Percentiles rank a stretch among this genome's conserved stretches.
Conservation (phyloP, 2,797 vertebrate genomes). For the Varecia variegata region DNA sequence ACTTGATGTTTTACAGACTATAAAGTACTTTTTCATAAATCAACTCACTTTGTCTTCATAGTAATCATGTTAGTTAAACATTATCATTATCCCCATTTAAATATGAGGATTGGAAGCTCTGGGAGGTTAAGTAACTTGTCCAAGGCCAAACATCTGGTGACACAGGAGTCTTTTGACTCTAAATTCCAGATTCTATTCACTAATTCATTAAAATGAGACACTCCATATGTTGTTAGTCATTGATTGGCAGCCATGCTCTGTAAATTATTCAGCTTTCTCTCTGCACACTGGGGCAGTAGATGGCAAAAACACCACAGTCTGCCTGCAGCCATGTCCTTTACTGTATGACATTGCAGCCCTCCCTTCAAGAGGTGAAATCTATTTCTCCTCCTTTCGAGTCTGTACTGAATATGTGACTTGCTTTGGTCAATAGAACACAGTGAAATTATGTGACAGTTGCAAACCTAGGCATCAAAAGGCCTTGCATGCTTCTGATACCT, state of each 20-base stretch:
- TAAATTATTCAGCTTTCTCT: neutral
- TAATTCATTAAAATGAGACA: neutral
- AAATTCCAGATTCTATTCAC: neutral
- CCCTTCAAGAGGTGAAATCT: neutral
- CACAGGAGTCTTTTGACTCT: neutral
- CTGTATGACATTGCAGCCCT: neutral
- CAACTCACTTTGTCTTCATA: conserved; percentile 6
- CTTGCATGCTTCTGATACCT: neutral
- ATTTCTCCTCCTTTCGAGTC: neutral
- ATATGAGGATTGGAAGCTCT: neutral
- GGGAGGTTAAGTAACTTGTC: neutral
- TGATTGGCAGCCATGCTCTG: neutral
- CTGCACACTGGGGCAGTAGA: neutral
- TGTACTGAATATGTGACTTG: neutral
- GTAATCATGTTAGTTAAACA: neutral
- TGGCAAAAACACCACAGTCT: neutral
- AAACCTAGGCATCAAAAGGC: neutral
- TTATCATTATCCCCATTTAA: neutral
- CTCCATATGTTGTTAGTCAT: neutral
- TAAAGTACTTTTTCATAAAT: neutral
- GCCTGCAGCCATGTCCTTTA: neutral
- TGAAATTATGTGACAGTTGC: neutral
- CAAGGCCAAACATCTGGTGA: neutral
- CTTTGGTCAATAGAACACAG: neutral
- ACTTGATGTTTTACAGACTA: neutral